These are phyloP conservation scores for Erebia epiphron DNA, from an alignment of 2,888 invertebrate species.

Conservation along the genomic window DNA sequence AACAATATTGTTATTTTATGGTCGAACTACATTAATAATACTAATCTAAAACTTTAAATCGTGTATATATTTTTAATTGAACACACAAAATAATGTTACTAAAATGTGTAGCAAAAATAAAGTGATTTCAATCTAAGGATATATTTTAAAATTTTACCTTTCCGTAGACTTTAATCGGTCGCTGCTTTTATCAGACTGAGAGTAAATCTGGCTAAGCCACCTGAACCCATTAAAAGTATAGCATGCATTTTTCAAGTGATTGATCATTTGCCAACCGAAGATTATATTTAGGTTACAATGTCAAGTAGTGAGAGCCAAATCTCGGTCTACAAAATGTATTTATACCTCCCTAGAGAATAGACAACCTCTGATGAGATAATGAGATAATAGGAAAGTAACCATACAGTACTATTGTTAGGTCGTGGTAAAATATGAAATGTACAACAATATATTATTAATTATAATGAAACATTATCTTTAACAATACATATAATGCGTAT, in stretches of 20 bases:
- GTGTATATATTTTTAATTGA: not conserved
- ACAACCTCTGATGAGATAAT: conserved; percentile 25
- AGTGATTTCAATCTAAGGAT: not conserved
- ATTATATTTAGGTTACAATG: conserved; percentile 34
- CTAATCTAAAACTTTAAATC: not conserved
- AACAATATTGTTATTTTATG: too few relatives aligned
- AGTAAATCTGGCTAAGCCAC: conserved; percentile 29
- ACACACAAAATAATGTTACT: not conserved
- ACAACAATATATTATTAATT: not conserved
- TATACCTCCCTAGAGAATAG: conserved; percentile 21
- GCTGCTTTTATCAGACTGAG: conserved; percentile 30
- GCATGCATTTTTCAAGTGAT: conserved; percentile 34
- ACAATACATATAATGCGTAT: not conserved
- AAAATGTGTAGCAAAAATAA: not conserved
- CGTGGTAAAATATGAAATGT: not conserved
- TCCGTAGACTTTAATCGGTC: conserved; percentile 14
- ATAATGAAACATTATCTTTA: not conserved
- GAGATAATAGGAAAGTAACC: conserved; percentile 18
- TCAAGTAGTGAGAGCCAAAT: conserved; percentile 36
- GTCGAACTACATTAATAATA: not conserved
- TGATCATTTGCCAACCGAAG: conserved; percentile 35
- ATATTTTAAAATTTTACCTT: conserved; percentile 25
- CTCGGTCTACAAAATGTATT: conserved; percentile 27
- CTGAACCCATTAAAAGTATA: conserved; percentile 30
- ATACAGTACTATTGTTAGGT: not conserved